Evolutionary conservation across 2,113 vertebrate genomes (phyloP).

Genomic region (Arothron firmamentum): DNA sequence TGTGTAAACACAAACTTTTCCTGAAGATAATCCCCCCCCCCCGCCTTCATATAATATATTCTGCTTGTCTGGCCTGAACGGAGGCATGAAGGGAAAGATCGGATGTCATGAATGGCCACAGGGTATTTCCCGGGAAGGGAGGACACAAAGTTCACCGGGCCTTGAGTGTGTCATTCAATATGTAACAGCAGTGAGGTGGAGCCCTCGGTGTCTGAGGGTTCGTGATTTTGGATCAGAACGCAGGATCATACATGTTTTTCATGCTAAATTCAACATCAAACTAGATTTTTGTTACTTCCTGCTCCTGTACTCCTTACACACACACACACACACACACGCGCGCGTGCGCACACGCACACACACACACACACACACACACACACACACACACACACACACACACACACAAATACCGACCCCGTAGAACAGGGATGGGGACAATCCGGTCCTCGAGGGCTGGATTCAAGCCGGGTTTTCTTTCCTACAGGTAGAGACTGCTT

Average conservation of each 20-base stretch:
- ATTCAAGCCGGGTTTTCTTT: too few relatives aligned
- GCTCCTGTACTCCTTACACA: conserved; percentile 20
- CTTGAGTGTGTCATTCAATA: conserved; percentile 65
- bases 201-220: conserved; percentile 53
- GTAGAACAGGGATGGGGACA: too few relatives aligned
- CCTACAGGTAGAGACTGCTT: too few relatives aligned
- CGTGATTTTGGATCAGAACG: conserved; percentile 22
- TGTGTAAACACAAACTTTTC: conserved; percentile 64
- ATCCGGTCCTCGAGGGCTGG: too few relatives aligned
- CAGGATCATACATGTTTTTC: conserved; percentile 4
- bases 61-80: conserved; percentile 38
- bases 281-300: conserved; percentile 3
- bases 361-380: too few relatives aligned
- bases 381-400: conserved; percentile 21
- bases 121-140: conserved; percentile 63
- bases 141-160: conserved; percentile 55
- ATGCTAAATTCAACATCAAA: not conserved
- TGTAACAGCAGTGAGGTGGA: conserved; percentile 40
- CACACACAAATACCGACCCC: too few relatives aligned
- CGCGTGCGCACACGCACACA: too few relatives aligned
- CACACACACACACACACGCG: conserved; percentile 7
- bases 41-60: conserved; percentile 29
- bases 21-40: conserved; percentile 53
- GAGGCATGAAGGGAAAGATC: conserved; percentile 49
- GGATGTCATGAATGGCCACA: conserved; percentile 45